Percentiles rank a stretch among this genome's conserved stretches.
Conservation (phyloP, 2,888 invertebrate species). For the Euplexia lucipara region DNA sequence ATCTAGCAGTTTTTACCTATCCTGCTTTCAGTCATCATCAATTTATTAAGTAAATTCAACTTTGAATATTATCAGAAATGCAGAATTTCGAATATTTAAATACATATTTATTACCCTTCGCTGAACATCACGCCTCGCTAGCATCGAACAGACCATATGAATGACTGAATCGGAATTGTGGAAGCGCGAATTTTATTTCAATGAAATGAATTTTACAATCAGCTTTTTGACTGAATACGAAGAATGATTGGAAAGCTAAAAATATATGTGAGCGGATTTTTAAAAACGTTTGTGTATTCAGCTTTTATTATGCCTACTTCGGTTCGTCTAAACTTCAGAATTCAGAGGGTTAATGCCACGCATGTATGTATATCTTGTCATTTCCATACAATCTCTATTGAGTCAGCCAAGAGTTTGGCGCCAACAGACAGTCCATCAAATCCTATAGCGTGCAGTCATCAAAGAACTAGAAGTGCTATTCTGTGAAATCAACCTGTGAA, state of each 20-base stretch:
- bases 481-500: too few species aligned
- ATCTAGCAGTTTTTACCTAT: not conserved
- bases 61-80: not conserved
- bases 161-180: constrained; percentile 48
- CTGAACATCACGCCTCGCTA: constrained; percentile 34
- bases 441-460: too few species aligned
- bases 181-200: constrained; percentile 32
- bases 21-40: not conserved
- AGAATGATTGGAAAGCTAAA: constrained; percentile 26
- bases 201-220: constrained; percentile 48
- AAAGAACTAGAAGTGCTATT: too few species aligned
- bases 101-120: constrained; percentile 22
- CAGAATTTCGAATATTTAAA: constrained; percentile 6
- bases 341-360: not conserved
- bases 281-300: constrained; percentile 13
- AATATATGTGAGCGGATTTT: constrained; percentile 1
- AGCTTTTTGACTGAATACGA: constrained; percentile 26
- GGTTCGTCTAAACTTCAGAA: not conserved
- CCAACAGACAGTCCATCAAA: too few species aligned
- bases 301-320: not conserved
- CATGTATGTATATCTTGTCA: not conserved
- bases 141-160: constrained; percentile 24
- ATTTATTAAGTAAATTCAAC: not conserved
- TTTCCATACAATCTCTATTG: too few species aligned
- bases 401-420: too few species aligned